Conservation (phyloP, 1,140 invertebrate genomes). For the Kradibia gibbosae region DNA sequence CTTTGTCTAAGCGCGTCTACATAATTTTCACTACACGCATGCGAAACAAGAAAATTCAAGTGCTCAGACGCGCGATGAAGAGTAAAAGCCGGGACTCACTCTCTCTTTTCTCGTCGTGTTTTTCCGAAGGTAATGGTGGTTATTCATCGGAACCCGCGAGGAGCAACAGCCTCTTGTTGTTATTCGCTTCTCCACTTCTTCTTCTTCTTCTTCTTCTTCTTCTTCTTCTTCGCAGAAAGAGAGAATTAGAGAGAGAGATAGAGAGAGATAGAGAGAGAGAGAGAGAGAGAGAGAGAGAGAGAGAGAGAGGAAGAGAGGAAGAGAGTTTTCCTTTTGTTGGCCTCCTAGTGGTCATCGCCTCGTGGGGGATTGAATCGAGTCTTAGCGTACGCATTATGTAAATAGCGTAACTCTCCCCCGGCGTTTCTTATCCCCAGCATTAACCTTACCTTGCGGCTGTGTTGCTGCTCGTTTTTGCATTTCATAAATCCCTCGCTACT, state of each 20-base stretch:
- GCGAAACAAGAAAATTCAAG: constrained; percentile 14
- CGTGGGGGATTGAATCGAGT: neutral
- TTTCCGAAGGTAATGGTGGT: constrained; percentile 19
- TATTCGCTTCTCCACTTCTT: neutral
- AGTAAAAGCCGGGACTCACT: constrained; percentile 14
- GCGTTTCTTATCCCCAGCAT: neutral
- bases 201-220: no score
- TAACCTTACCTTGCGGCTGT: neutral
- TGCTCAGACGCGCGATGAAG: neutral
- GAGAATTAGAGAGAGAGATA: no score
- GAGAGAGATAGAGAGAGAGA: no score
- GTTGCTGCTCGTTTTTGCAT: neutral
- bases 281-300: neutral
- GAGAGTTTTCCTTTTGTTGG: neutral
- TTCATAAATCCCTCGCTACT: neutral
- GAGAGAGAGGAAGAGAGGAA: neutral
- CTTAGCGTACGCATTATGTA: constrained; percentile 32
- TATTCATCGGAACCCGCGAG: constrained; percentile 5
- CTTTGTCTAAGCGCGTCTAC: neutral
- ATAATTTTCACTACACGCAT: constrained; percentile 17
- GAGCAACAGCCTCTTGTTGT: neutral
- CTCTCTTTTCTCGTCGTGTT: constrained; percentile 7
- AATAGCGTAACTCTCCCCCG: constrained; percentile 31
- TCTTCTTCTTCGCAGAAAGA: no score
- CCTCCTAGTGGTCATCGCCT: no score